Conservation (phyloP, 1,140 invertebrate genomes). For the Nylanderia fulva region DNA sequence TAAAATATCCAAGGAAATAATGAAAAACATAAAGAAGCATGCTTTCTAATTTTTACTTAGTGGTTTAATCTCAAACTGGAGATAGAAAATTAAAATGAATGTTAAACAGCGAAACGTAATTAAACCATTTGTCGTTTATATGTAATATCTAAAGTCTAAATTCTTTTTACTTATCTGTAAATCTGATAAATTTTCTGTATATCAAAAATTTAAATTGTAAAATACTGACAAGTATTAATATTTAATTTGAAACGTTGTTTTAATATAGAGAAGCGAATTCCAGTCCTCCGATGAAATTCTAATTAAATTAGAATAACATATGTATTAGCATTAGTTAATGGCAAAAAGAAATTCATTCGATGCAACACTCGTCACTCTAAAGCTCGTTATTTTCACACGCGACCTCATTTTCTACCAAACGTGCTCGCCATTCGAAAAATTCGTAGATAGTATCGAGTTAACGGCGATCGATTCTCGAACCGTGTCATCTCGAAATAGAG, state of each 20-base stretch:
- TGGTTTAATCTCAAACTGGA: not conserved
- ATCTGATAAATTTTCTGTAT: not conserved
- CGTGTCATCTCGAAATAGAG: constrained; percentile 20
- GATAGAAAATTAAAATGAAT: not conserved
- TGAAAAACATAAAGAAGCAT: not conserved
- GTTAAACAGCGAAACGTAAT: not conserved
- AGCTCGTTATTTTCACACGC: constrained; percentile 42
- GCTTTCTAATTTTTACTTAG: not conserved
- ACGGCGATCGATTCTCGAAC: constrained; percentile 21
- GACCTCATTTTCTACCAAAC: constrained; percentile 30
- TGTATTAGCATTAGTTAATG: not conserved
- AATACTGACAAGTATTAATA: not conserved
- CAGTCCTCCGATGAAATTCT: not conserved
- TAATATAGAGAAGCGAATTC: too few species aligned
- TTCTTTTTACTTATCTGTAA: not conserved
- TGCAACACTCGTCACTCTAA: not conserved
- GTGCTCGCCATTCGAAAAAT: constrained; percentile 31
- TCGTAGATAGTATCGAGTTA: constrained; percentile 42
- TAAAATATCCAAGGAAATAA: not conserved
- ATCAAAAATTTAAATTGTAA: too few species aligned
- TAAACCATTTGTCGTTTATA: not conserved
- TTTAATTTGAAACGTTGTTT: too few species aligned
- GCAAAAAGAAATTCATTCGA: not conserved
- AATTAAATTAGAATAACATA: not conserved
- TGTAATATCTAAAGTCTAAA: not conserved